Evolutionary conservation across 2,888 invertebrate genomes (phyloP).

Genomic region (Acronicta psi): DNA sequence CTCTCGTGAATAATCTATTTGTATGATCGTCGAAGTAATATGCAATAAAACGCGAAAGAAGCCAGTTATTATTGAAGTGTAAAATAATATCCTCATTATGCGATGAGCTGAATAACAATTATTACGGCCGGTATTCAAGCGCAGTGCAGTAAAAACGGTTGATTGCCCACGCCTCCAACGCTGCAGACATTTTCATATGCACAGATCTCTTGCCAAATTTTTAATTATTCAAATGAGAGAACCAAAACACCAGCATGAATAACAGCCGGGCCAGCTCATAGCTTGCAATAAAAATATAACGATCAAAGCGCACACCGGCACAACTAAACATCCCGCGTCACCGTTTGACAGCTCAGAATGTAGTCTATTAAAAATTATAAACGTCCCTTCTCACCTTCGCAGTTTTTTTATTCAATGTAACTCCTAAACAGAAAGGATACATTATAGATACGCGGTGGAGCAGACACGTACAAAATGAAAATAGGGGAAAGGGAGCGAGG

Average conservation of each 20-base stretch:
- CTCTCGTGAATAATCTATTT: constrained; percentile 38
- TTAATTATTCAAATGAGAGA: constrained; percentile 75
- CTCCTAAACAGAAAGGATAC: constrained; percentile 85
- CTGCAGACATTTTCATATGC: constrained; percentile 65
- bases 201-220: constrained; percentile 71
- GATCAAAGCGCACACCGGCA: constrained; percentile 57
- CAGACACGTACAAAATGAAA: constrained; percentile 89
- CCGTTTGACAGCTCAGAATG: constrained; percentile 76
- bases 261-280: constrained; percentile 54
- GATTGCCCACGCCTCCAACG: constrained; percentile 57
- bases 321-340: constrained; percentile 63
- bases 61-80: constrained; percentile 61
- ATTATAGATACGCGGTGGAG: constrained; percentile 85
- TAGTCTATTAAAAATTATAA: constrained; percentile 82
- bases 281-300: constrained; percentile 58
- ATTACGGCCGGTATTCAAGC: constrained; percentile 56
- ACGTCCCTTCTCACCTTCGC: constrained; percentile 78
- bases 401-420: constrained; percentile 83
- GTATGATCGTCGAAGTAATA: constrained; percentile 38
- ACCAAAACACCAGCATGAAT: constrained; percentile 60
- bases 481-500: constrained; percentile 79
- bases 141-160: constrained; percentile 73
- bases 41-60: constrained; percentile 52
- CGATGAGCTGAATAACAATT: constrained; percentile 65
- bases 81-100: constrained; percentile 66